Base-by-base conservation (phyloP, 1,140 invertebrate genomes). In the Trichonephila clavipes region DNA sequence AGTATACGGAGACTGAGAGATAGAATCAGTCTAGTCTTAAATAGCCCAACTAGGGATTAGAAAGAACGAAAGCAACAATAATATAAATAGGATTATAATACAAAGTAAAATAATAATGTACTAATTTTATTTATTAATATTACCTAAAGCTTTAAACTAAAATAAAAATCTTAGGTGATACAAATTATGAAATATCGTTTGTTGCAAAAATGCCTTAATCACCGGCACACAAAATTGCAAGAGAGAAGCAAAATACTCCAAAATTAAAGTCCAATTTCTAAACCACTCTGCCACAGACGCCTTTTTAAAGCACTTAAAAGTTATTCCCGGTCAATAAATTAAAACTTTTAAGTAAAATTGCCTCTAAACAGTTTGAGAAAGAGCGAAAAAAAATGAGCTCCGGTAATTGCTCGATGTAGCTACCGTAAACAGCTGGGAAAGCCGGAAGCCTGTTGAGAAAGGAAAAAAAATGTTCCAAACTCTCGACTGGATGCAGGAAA, bases 331-430 rank as follows among this genome's bases (percentile, higher is more conserved):
- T 12, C 24, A 87, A 87, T 87, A 87, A 87, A 62, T 87, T 62
- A 87, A 87, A 87, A 40, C 34, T n/a, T 59, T 61, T 87, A 34
- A 61, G 59, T 34, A 87, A 61, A 61, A 62, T 61, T 87, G 34
- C 59, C 82, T 59, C 21, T 64, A 87, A 87, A 61, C n/a, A 18
- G 5, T 44, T 88, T 10, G 62, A 58, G 85, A 64, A 64, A 58
- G 51, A 28, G 24, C 21, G 40, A 18, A 6, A 34, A 28, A 16
- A 77, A 77, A 88, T 69, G 14, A 44, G n/a, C 19, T 88, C 8
- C 62, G 40, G 51, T 69, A 88, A 88, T 88, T 88, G 69, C 64
- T 24, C 40, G 21, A 88, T 40, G n/a, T 40, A 16, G 64, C 87
- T 88, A 72, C 87, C 34, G 87, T 88, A 69, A 69, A 88, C 58